Evolutionary conservation across 2,797 vertebrate genomes (phyloP), one percentile per base, ranked within the genome.

Genomic region (Pseudopleuronectes americanus): DNA sequence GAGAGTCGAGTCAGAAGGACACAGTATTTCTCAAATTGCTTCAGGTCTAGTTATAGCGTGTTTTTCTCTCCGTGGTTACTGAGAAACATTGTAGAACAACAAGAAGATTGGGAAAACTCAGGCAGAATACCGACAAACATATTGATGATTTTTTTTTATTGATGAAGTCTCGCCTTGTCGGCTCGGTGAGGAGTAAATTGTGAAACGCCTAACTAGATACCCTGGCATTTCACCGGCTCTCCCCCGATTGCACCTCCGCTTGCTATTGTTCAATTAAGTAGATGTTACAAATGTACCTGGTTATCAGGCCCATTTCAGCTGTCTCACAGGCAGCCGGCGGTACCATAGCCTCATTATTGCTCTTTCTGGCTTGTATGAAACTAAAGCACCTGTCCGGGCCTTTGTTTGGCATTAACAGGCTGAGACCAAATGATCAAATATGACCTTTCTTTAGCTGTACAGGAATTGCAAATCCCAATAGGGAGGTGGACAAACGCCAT

Each of bases 391-490:
- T 84, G 78, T 63, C 67, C 45, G 3, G 67, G 68, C 76, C 74
- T 84, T 88, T 89, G 85, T 87, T 76, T 56, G 66, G 74, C 68
- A 64, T 76, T 84, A 85, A 80, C 75, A 71, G 71, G 66, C 79
- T 21, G 53, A 73, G 79, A 83, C 74, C 70, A 67, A 83, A 80
- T 79, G 68, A 90, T 89, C 78, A 79, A 85, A 79, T 79, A 67
- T 83, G 82, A 89, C 86, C 84, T 86, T 84, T 84, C 62, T 38
- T 56, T 26, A 43, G 63, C 64, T 49, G 63, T 76, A 66, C 43
- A 60, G 73, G 76, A 63, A 72, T 68, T 41, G 56, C 72, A 23
- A 62, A 10, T 59, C 75, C 68, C 64, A 19, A 59, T 21, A 21
- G 68, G 31, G 33, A 60, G 0, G 53, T 67, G 80, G 68, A 88